Evolutionary conservation across 2,888 invertebrate genomes (phyloP).

Genomic region (Xanthorhoe spadicearia): DNA sequence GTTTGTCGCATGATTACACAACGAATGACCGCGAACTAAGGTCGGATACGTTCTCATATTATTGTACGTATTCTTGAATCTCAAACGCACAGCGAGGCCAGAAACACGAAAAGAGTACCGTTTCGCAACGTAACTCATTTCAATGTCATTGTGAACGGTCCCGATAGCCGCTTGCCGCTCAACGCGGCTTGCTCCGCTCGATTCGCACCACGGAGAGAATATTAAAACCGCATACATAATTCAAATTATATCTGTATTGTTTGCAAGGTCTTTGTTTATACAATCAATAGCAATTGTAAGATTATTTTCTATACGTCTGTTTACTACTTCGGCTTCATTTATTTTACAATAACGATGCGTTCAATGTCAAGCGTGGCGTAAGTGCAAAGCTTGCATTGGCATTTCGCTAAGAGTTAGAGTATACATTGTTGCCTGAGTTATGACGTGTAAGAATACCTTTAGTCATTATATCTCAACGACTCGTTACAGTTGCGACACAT

Average conservation of each 20-base stretch:
- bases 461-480: conserved; percentile 44
- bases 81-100: conserved; percentile 69
- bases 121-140: conserved; percentile 78
- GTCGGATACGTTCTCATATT: conserved; percentile 83
- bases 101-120: conserved; percentile 79
- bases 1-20: conserved; percentile 78
- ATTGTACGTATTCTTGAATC: conserved; percentile 83
- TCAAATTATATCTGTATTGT: conserved; percentile 28
- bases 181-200: conserved; percentile 40
- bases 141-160: conserved; percentile 78
- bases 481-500: conserved; percentile 39
- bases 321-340: conserved; percentile 8
- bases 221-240: conserved; percentile 32
- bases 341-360: conserved; percentile 42
- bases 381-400: conserved; percentile 53
- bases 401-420: conserved; percentile 47
- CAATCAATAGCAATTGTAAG: conserved; percentile 11
- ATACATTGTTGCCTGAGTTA: conserved; percentile 31
- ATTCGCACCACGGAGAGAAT: conserved; percentile 30
- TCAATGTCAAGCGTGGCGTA: conserved; percentile 58
- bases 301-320: conserved; percentile 14
- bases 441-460: conserved; percentile 44
- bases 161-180: conserved; percentile 52
- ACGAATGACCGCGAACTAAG: conserved; percentile 80
- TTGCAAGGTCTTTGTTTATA: conserved; percentile 26